Base-by-base conservation (phyloP, 1,140 invertebrate genomes). In the Xylocopa sonorina region DNA sequence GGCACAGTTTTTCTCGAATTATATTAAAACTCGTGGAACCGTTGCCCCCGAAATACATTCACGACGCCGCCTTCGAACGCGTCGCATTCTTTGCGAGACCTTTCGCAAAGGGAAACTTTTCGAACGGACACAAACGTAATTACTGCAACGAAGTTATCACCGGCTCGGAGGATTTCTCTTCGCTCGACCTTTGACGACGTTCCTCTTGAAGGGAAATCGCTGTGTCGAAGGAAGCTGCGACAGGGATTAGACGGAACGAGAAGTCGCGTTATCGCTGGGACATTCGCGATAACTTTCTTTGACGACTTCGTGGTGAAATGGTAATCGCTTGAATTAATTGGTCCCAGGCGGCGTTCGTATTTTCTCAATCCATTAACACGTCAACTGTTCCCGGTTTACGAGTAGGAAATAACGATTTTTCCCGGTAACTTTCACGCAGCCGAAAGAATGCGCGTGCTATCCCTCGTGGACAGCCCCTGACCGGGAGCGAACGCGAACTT, bases 401-500 rank as follows among this genome's bases (percentile, higher is more conserved):
- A 50, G 55, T 6, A 14, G 14, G 29, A 41, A 53, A 51, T 76
- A 81, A 76, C 51, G 32, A 78, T 51, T 72, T 82, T 62, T 46
- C 6, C 12, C 27, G 21, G 29, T 2, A 62, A 73, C 32, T 66
- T 67, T 48, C 24, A 3, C 29, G 34, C 32, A 27, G 27, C 7
- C 16, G 57, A 10, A 81, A 78, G 58, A 84, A 79, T 41, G 57
- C 41, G 32, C 32, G 38, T 63, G 57, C 74, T 84, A 48, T 78
- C 76, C 34, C 34, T 60, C 74, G 16, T 18, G 1, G 24, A 24
- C n/a, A 1, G 62, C 6, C 10, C 51, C 55, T 51, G 38, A 67
- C 68, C 53, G 78, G 66, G 29, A 81, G 64, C 46, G 60, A 75
- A 79, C 71, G 81, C 84, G 87, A 90, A 88, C 83, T 86, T 87